A percentile compares a stretch with the other conserved stretches of the same genome.
Evolutionary conservation across 35 echinoderm and acorn worm species (phyloP).

Genomic region (Apostichopus japonicus): DNA sequence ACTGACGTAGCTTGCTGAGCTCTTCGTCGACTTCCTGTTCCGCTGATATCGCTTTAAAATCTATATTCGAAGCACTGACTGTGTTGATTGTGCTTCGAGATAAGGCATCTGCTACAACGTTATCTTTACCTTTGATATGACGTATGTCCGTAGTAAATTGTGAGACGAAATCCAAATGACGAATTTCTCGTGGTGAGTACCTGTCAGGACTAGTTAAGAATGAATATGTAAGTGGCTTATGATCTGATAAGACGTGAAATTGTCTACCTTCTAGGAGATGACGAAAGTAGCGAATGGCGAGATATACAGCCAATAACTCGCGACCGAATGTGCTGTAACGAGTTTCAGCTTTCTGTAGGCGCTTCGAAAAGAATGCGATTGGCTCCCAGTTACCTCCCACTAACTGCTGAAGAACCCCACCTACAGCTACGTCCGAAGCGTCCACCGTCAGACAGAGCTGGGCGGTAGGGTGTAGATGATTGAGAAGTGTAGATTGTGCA

Average conservation of each 20-base stretch:
- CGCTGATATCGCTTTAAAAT: slow-evolving; percentile 32
- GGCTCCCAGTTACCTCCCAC: background rate
- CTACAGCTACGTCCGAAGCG: slow-evolving; percentile 48
- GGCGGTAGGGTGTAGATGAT: background rate
- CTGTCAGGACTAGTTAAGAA: no score
- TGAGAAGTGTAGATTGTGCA: slow-evolving; percentile 32
- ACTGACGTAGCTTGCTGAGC: background rate
- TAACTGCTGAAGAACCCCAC: slow-evolving; percentile 49
- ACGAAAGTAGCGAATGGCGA: no score
- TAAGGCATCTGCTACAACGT: no score
- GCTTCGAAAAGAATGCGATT: no score
- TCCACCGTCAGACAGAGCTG: background rate
- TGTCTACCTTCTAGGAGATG: no score
- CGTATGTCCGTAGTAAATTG: no score
- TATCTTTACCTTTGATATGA: no score
- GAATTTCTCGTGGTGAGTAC: no score
- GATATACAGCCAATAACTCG: no score
- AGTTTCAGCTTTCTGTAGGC: no score
- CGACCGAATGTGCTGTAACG: no score
- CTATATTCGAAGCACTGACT: background rate
- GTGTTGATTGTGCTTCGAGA: background rate
- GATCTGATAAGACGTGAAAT: slow-evolving; percentile 11
- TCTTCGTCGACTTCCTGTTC: slow-evolving; percentile 31
- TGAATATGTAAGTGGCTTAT: background rate
- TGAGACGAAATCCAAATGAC: no score